Base-by-base conservation (phyloP, 1,140 invertebrate species). In the Rhyzopertha dominica region DNA sequence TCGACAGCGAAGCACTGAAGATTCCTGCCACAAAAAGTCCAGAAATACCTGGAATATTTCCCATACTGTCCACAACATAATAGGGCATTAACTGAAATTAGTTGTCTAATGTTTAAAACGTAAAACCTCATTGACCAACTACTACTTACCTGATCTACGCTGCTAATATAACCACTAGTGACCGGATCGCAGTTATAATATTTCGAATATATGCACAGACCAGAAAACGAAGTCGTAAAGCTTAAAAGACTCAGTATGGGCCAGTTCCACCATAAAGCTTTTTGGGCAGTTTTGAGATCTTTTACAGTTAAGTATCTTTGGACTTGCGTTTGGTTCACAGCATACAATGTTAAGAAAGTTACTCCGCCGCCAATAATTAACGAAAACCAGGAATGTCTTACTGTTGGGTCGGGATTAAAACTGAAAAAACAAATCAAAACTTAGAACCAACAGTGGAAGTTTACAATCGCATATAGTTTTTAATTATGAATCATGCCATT, bases 21-120 rank as follows among this genome's bases (percentile, higher is more conserved):
- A 93, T 82, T 31, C 87, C 78, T 47, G 87, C 82, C 2, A 91
- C 79, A 64, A 92, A 90, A 8, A 93, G 66, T 4, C 90, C 89
- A 1, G 85, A 72, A 10, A 92, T 51, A 5, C 88, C 89, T 8
- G 80, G 80, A 13, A 79, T 65, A 18, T 76, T 44, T 0, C 75
- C 71, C 66, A 92, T 74, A 0, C 76, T 79, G 45, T 90, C 84
- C 56, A 90, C 78, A 1, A 91, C 85, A 67, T 84, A 93, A 8
- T 85, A 67, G 5, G 85, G 84, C 70, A 90, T 75, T 14, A 89
- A 56, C 75, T 68, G 43, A 40, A 62, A 62, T 17, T 25, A 38
- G 13, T 30, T 36, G 10, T 13, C 12, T 31, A 14, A 4, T 5
- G 10, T 40, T 29, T 17, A 12, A 14, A 5, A 5, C 10, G 38